Evolutionary conservation across 2,888 invertebrate genomes (phyloP).

Genomic region (Sphecodes monilicornis): DNA sequence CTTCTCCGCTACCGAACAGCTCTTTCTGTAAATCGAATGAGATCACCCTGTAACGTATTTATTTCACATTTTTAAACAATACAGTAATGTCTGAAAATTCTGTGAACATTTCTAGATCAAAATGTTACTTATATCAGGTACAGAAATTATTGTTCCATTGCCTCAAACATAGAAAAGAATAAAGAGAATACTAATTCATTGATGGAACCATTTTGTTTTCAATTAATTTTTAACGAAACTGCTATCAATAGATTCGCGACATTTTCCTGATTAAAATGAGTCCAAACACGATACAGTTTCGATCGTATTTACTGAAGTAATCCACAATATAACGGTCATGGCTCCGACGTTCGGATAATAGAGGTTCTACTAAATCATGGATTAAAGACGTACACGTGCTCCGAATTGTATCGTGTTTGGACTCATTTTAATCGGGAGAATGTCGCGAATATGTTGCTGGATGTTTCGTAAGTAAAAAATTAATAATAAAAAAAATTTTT

Average conservation of each 20-base stretch:
- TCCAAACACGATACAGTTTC: no score
- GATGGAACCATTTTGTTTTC: no score
- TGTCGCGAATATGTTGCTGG: background rate
- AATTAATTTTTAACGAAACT: background rate
- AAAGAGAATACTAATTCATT: no score
- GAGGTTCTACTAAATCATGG: background rate
- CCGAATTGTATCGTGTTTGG: background rate
- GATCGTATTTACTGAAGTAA: no score
- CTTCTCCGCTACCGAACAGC: conserved; percentile 87
- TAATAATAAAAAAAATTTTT: background rate
- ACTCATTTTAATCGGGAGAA: background rate
- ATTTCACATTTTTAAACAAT: background rate
- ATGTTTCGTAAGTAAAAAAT: background rate
- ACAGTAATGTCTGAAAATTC: background rate
- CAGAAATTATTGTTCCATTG: background rate
- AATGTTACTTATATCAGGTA: background rate
- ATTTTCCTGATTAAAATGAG: background rate
- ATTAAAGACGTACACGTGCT: background rate
- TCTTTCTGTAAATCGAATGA: conserved; percentile 89
- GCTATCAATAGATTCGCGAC: background rate
- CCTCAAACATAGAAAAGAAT: background rate
- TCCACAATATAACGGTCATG: no score
- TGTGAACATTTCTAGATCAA: background rate
- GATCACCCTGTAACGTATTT: background rate
- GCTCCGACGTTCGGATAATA: background rate